These are phyloP conservation scores for Gymnarchus niloticus DNA, from an alignment of 2,113 vertebrate genomes.

Conservation along the genomic window DNA sequence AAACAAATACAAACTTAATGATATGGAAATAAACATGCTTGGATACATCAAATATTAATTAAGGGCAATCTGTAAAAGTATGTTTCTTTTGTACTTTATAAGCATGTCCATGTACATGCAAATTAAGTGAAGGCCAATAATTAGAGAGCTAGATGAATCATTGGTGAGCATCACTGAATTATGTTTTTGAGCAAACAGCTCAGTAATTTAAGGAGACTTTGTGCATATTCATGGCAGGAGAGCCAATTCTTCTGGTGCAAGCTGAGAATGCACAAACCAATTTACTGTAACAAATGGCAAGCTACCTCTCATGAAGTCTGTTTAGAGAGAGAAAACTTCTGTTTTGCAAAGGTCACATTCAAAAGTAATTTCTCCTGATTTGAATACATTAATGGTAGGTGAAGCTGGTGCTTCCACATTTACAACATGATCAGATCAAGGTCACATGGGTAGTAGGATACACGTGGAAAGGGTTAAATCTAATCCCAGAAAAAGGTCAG, in stretches of 20 bases:
- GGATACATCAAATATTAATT: constrained; percentile 7
- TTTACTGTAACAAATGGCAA: neutral
- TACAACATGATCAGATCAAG: too few species aligned
- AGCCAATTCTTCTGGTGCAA: neutral
- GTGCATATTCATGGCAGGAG: neutral
- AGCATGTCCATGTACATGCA: neutral
- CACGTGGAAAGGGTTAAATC: neutral
- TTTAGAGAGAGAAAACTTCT: neutral
- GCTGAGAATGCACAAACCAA: neutral
- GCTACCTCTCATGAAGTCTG: neutral
- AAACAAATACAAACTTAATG: constrained; percentile 2
- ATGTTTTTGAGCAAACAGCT: neutral
- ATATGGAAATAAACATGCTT: neutral
- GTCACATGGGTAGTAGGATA: neutral
- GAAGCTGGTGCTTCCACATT: too few species aligned
- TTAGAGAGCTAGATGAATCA: neutral
- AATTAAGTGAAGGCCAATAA: constrained; percentile 5
- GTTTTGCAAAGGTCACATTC: neutral
- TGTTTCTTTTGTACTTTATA: neutral
- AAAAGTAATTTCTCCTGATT: neutral
- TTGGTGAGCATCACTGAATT: neutral
- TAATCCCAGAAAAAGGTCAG: neutral
- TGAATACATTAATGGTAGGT: neutral
- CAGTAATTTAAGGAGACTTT: neutral
- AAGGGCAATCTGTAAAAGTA: neutral